Evolutionary conservation across 2,113 vertebrate genomes (phyloP), one percentile per base, ranked within the genome.

Genomic region (Hoplias malabaricus): DNA sequence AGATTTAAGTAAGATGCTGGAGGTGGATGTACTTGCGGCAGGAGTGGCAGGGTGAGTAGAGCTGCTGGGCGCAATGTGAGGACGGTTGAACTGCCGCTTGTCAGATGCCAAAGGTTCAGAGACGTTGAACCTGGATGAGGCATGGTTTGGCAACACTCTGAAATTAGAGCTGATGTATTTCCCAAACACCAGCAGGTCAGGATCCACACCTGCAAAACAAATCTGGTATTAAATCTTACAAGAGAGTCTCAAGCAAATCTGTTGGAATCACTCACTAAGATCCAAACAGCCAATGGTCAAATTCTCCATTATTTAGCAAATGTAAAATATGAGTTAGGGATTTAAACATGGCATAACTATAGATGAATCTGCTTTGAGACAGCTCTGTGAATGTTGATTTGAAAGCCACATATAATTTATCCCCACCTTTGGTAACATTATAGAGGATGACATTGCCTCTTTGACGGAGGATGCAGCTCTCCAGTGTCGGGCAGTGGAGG

Each of bases 131-230:
- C 84, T 88, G 33, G 90, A 77, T 12, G 88, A 89, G 7, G 86
- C 43, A 43, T 88, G 87, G 50, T 87, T 89, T 0, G 77, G 88
- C 10, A 93, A 89, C 68, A 93, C 89, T 0, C 85, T 90, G 5
- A 87, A 86, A 9, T 91, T 92, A 62, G 90, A 84, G 7, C 86
- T 85, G 78, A 90, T 90, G 82, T 89, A 74, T 67, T 95, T 96
- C 77, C 93, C 93, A 87, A 98, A 99, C 86, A 98, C 88, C 77
- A 99, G 89, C 85, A 98, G 89, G 82, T 99, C 98, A 23, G 98
- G 96, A 90, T 98, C 96, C 74, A 91, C 86, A 62, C 97, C 97
- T 98, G 73, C 66, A 84, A 88, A 69, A 71, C 14, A 76, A 6
- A 67, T n/a, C 53, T 63, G 9, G 11, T 59, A 43, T 78, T 2